These are phyloP conservation scores for Ophioninae sp. DNA, from an alignment of 2,888 invertebrate species.

Conservation along the genomic window DNA sequence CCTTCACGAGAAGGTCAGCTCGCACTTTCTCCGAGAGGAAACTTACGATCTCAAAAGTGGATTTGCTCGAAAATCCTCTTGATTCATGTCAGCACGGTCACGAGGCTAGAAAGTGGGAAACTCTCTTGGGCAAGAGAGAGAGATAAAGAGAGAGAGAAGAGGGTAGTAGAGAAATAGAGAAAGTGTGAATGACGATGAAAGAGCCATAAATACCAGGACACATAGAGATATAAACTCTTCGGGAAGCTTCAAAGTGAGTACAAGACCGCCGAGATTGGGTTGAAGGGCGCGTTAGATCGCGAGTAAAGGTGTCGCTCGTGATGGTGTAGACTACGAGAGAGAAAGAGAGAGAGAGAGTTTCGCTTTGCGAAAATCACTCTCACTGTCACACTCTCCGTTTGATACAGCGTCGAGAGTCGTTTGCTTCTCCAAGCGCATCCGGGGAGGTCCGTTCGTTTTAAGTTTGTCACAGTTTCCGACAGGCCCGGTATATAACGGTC, in stretches of 20 bases:
- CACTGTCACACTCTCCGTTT: slow-evolving; percentile 46
- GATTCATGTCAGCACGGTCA: slow-evolving; percentile 12
- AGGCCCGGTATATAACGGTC: slow-evolving; percentile 41
- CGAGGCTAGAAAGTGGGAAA: slow-evolving; percentile 1
- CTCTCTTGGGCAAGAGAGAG: background rate
- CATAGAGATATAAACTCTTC: slow-evolving; percentile 2
- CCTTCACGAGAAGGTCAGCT: slow-evolving; percentile 29
- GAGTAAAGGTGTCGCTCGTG: slow-evolving; percentile 46
- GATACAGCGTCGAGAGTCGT: slow-evolving; percentile 54
- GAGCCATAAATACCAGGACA: slow-evolving; percentile 32
- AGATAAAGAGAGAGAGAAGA: slow-evolving; percentile 44
- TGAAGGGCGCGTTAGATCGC: slow-evolving; percentile 37
- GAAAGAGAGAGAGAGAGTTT: slow-evolving; percentile 39
- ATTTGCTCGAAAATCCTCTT: slow-evolving; percentile 10
- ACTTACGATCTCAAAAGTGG: slow-evolving; percentile 41
- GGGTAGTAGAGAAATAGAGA: no score
- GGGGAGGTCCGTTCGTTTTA: slow-evolving; percentile 66
- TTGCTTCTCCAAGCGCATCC: slow-evolving; percentile 49
- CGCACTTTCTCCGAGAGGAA: slow-evolving; percentile 17
- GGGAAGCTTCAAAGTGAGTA: slow-evolving; percentile 31
- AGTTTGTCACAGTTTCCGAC: slow-evolving; percentile 71
- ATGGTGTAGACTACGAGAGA: slow-evolving; percentile 34
- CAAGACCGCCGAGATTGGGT: slow-evolving; percentile 47
- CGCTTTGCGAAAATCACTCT: slow-evolving; percentile 35
- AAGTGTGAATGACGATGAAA: slow-evolving; percentile 25